Evolutionary conservation across 2,888 invertebrate species (phyloP).

Genomic region (Ecliptopera silaceata): DNA sequence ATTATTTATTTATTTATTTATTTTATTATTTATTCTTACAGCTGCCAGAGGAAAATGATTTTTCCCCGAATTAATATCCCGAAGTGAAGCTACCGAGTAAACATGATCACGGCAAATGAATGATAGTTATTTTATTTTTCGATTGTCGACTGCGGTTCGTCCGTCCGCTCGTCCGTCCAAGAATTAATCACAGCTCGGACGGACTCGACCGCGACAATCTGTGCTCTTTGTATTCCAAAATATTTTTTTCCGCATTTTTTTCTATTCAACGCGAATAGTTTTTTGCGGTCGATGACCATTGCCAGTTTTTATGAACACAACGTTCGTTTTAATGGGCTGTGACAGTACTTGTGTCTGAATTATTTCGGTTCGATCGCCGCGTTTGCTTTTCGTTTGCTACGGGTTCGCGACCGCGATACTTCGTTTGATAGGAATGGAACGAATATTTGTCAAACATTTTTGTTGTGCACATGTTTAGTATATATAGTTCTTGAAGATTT

Average conservation of each 20-base stretch:
- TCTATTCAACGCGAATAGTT: constrained; percentile 75
- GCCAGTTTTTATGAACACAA: constrained; percentile 59
- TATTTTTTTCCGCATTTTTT: constrained; percentile 59
- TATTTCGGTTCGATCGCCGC: constrained; percentile 16
- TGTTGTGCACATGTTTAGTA: too few relatives aligned
- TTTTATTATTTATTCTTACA: too few relatives aligned
- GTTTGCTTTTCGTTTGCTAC: background rate
- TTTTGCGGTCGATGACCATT: constrained; percentile 74
- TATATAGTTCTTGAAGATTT: too few relatives aligned
- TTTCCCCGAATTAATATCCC: background rate
- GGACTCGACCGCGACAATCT: constrained; percentile 73
- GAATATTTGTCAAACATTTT: too few relatives aligned
- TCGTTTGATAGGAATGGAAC: too few relatives aligned
- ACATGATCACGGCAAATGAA: constrained; percentile 71
- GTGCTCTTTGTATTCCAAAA: constrained; percentile 66
- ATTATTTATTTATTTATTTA: too few relatives aligned
- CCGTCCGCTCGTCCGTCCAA: constrained; percentile 62
- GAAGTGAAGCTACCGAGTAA: constrained; percentile 64
- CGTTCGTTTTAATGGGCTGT: constrained; percentile 52
- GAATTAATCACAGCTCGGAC: constrained; percentile 73
- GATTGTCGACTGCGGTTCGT: constrained; percentile 71
- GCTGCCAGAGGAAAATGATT: too few relatives aligned
- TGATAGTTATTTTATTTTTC: constrained; percentile 81
- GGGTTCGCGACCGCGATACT: background rate
- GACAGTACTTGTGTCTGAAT: constrained; percentile 31